These are phyloP conservation scores for Epinephelus awoara DNA, from an alignment of 2,797 vertebrate genomes.

Conservation along the genomic window DNA sequence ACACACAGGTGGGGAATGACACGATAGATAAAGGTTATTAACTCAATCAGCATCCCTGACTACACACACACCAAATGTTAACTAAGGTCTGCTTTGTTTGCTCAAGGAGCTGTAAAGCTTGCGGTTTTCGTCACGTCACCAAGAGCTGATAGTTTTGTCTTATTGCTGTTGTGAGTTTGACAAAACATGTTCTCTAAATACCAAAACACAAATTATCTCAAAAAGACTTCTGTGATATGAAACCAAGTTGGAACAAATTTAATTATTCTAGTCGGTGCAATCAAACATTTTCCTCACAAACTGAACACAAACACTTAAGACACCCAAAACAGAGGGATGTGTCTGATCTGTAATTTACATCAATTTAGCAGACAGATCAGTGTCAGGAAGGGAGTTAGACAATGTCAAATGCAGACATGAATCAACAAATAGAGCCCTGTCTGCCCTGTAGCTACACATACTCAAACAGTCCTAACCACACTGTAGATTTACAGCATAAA, in stretches of 20 bases:
- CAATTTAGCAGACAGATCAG: slow-evolving; percentile 41
- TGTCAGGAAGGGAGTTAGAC: slow-evolving; percentile 43
- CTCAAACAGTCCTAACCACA: slow-evolving; percentile 66
- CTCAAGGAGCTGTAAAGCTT: background rate
- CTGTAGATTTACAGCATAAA: slow-evolving; percentile 59
- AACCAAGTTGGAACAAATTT: slow-evolving; percentile 16
- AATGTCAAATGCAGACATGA: slow-evolving; percentile 63
- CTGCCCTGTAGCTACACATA: slow-evolving; percentile 46
- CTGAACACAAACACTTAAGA: slow-evolving; percentile 57
- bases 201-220: slow-evolving; percentile 7
- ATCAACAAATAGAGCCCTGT: slow-evolving; percentile 49
- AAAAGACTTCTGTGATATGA: slow-evolving; percentile 10
- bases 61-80: background rate
- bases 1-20: slow-evolving; percentile 55
- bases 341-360: slow-evolving; percentile 53
- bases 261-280: slow-evolving; percentile 20
- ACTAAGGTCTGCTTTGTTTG: background rate
- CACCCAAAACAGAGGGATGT: slow-evolving; percentile 36
- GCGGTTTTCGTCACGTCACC: slow-evolving; percentile 21
- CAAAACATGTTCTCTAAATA: slow-evolving; percentile 3
- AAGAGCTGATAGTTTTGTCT: slow-evolving; percentile 15
- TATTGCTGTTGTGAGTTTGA: background rate
- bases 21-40: slow-evolving; percentile 17
- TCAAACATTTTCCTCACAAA: slow-evolving; percentile 33
- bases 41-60: background rate